Evolutionary conservation across 2,797 vertebrate species (phyloP).

Genomic region (Brachyalestes nurse): DNA sequence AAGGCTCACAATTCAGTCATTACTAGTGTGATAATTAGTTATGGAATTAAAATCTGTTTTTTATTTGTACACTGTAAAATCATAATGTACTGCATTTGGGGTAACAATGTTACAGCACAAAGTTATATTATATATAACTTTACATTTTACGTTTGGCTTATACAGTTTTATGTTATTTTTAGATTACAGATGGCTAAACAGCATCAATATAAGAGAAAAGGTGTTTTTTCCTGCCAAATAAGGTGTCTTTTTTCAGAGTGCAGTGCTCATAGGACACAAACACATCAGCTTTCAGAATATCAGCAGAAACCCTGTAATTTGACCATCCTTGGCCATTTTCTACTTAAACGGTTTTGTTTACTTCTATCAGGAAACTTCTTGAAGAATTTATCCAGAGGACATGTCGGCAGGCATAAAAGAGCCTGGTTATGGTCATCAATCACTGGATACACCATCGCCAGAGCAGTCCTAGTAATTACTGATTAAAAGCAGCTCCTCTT

Average conservation of each 20-base stretch:
- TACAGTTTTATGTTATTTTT: slow-evolving; percentile 7
- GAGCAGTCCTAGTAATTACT: slow-evolving; percentile 78
- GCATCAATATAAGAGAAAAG: background rate
- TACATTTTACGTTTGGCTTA: background rate
- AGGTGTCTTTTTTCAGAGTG: background rate
- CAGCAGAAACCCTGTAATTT: slow-evolving; percentile 64
- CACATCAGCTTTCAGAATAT: slow-evolving; percentile 62
- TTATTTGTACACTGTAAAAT: no score
- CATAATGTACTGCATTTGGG: no score
- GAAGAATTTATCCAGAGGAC: slow-evolving; percentile 38
- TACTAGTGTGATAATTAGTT: no score
- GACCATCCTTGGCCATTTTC: slow-evolving; percentile 71
- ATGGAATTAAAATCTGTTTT: no score
- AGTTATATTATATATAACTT: background rate
- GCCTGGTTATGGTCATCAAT: slow-evolving; percentile 73
- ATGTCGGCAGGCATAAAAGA: slow-evolving; percentile 67
- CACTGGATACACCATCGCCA: slow-evolving; percentile 79
- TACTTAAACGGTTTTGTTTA: slow-evolving; percentile 79
- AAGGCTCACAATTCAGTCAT: no score
- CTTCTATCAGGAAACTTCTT: slow-evolving; percentile 68
- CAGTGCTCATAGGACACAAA: slow-evolving; percentile 24
- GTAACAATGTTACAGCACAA: no score
- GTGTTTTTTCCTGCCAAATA: background rate
- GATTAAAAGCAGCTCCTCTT: slow-evolving; percentile 70
- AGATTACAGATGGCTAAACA: slow-evolving; percentile 20